Evolutionary conservation across 2,797 vertebrate species (phyloP).

Genomic region (Mus spretus): DNA sequence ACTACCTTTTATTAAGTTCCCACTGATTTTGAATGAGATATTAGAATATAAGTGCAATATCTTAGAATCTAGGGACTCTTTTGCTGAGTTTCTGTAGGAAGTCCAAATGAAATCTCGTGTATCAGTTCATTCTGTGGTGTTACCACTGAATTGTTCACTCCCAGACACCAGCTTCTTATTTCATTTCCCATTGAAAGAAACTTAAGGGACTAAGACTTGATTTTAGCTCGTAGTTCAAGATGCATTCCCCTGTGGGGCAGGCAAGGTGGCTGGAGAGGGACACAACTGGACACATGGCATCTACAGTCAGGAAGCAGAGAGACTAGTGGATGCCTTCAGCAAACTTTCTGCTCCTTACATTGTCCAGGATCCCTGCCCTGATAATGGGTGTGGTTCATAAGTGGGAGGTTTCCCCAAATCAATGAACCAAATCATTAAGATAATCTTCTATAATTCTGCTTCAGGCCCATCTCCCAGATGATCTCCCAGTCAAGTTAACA

Average conservation of each 20-base stretch:
- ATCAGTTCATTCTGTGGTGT: background rate
- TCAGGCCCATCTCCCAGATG: background rate
- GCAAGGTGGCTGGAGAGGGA: background rate
- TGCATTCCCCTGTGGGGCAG: no score
- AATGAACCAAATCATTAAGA: background rate
- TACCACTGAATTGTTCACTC: background rate
- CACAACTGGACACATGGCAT: background rate
- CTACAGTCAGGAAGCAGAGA: background rate
- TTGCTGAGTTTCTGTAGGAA: background rate
- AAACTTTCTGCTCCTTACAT: background rate
- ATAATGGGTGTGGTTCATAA: background rate
- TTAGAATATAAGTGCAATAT: background rate
- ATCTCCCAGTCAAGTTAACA: background rate
- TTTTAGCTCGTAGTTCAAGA: background rate
- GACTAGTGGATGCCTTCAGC: no score
- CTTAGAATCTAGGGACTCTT: background rate
- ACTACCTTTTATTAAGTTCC: background rate
- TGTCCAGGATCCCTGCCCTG: background rate
- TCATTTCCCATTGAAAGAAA: background rate
- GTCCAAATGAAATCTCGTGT: background rate
- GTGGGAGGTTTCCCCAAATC: background rate
- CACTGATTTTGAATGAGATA: background rate
- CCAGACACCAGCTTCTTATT: background rate
- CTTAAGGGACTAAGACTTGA: background rate
- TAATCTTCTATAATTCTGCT: background rate